Conservation (phyloP, 1,140 invertebrate genomes). For the Eupeodes corollae region DNA sequence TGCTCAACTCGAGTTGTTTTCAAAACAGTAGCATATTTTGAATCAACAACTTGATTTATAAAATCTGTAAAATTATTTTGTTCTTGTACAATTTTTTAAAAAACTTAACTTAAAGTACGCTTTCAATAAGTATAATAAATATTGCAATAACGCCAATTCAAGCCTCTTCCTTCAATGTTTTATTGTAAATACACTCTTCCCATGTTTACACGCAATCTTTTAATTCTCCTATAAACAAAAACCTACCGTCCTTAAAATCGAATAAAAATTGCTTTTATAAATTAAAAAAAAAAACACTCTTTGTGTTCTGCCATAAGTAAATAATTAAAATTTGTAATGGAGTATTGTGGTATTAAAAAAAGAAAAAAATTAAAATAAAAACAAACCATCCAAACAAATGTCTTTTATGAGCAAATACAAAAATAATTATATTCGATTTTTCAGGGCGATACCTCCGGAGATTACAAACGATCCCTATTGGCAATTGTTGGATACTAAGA, state of each 20-base stretch:
- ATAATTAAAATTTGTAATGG: not conserved
- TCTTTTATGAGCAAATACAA: not conserved
- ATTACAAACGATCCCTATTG: constrained; percentile 80
- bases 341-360: not conserved
- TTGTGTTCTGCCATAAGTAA: no score
- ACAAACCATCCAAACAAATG: constrained; percentile 23
- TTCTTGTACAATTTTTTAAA: no score
- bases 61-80: no score
- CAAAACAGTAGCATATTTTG: no score
- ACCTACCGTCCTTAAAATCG: not conserved
- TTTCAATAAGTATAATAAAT: no score
- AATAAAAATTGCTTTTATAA: not conserved
- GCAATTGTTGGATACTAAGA: constrained; percentile 60
- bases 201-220: no score
- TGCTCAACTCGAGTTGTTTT: no score
- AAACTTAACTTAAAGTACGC: no score
- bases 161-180: no score
- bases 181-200: no score
- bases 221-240: not conserved
- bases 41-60: no score
- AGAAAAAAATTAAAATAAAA: not conserved
- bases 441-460: constrained; percentile 84
- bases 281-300: not conserved
- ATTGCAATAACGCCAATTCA: no score
- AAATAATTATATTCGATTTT: constrained; percentile 35